These are phyloP conservation scores for Cyprinus carpio DNA, from an alignment of 2,113 vertebrate species.

Conservation along the genomic window DNA sequence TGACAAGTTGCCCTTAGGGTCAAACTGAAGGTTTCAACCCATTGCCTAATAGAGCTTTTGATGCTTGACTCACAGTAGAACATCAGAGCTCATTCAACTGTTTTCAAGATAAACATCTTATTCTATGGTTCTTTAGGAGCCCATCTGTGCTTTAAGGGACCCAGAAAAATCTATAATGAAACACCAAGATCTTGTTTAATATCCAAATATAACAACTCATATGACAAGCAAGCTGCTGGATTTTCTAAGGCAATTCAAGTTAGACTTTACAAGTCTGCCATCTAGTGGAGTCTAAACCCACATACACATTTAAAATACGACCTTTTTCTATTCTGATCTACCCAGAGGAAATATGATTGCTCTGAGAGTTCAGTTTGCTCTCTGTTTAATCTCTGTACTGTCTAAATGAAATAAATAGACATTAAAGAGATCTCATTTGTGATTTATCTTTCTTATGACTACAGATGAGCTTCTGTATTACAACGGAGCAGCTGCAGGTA, in stretches of 20 bases:
- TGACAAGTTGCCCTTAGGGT: neutral
- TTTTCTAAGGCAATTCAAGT: neutral
- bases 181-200: neutral
- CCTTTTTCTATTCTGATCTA: neutral
- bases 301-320: neutral
- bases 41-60: neutral
- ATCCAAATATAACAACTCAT: neutral
- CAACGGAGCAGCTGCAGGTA: constrained; percentile 62
- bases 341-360: neutral
- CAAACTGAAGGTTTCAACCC: neutral
- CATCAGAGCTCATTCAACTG: neutral
- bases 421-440: neutral
- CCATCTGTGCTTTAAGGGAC: neutral
- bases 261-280: constrained; percentile 42
- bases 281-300: constrained; percentile 52
- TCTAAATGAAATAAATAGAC: neutral
- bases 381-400: neutral
- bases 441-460: constrained; percentile 8
- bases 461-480: constrained; percentile 62
- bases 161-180: too few relatives aligned
- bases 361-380: neutral
- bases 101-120: neutral
- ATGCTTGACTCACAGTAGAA: neutral
- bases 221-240: neutral
- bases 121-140: neutral